A percentile compares a stretch with the other conserved stretches of the same genome.
Conservation (phyloP, 2,888 invertebrate species). For the Priocnemis perturbator region DNA sequence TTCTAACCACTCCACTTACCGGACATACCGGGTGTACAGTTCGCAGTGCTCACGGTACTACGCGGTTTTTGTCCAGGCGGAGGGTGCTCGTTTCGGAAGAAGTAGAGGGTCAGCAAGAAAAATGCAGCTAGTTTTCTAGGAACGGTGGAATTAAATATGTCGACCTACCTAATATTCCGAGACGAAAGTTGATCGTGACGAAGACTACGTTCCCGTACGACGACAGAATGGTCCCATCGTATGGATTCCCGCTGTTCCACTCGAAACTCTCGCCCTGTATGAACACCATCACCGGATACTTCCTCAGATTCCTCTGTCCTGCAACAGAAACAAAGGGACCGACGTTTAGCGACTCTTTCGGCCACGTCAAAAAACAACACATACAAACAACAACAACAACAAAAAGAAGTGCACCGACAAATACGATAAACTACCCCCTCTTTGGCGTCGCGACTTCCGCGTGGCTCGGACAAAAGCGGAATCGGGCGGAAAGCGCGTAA, state of each 20-base stretch:
- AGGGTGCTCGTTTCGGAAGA: too few species aligned
- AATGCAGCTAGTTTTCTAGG: too few species aligned
- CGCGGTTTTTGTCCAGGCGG: conserved; percentile 40
- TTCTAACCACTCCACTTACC: conserved; percentile 45
- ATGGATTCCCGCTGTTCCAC: conserved; percentile 98
- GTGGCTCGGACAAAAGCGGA: too few species aligned
- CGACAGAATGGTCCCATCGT: conserved; percentile 95
- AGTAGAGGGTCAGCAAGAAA: too few species aligned
- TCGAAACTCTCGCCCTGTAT: conserved; percentile 97
- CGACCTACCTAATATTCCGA: conserved; percentile 87
- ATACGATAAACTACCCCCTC: too few species aligned
- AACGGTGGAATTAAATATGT: too few species aligned
- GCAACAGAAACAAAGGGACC: conserved; percentile 16
- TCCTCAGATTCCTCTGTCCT: conserved; percentile 73
- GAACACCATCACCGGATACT: conserved; percentile 91
- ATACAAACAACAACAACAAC: too few species aligned
- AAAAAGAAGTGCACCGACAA: too few species aligned
- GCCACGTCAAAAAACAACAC: too few species aligned
- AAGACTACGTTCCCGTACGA: conserved; percentile 93
- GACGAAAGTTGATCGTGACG: conserved; percentile 88
- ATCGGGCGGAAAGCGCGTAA: too few species aligned
- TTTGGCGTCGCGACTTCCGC: too few species aligned
- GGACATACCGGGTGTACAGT: conserved; percentile 37
- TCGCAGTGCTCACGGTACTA: conserved; percentile 15
- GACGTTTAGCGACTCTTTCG: background rate